phyloP scores from a whole-genome alignment of 2,888 invertebrate genomes.

The Hypomecis atomaria region DNA sequence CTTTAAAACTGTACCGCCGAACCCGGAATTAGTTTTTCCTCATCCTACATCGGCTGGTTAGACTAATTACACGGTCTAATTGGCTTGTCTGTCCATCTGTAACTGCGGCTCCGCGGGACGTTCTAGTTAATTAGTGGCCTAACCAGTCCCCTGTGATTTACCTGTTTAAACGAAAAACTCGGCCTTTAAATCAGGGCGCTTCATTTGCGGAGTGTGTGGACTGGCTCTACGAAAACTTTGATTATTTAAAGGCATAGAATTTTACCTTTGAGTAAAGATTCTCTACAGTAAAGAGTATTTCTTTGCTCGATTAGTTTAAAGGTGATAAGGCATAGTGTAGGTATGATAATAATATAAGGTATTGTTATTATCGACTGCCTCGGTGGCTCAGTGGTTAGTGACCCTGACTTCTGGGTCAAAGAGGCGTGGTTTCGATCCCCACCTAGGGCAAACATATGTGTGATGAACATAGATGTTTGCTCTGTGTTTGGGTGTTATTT shows the following conservation, averaged over 20 bases:
- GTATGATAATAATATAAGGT: too few species aligned
- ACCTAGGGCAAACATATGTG: too few species aligned
- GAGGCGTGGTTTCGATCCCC: too few species aligned
- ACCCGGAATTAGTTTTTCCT: conserved; percentile 40
- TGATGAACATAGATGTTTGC: too few species aligned
- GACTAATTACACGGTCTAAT: conserved; percentile 81
- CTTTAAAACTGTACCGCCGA: conserved; percentile 21
- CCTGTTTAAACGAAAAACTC: conserved; percentile 39
- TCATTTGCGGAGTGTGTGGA: conserved; percentile 17
- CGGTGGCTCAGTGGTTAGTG: too few species aligned
- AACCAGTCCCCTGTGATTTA: conserved; percentile 70
- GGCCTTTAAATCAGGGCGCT: conserved; percentile 22
- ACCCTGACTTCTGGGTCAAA: too few species aligned
- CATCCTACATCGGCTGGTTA: conserved; percentile 57
- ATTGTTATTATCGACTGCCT: too few species aligned
- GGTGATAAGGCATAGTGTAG: too few species aligned
- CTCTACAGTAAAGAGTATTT: too few species aligned
- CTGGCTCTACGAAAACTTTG: not conserved
- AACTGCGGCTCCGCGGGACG: conserved; percentile 75
- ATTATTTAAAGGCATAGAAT: not conserved
- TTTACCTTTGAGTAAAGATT: too few species aligned
- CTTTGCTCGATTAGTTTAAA: too few species aligned
- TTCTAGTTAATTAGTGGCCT: conserved; percentile 78
- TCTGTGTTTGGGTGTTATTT: too few species aligned
- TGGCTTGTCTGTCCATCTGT: conserved; percentile 80